Evolutionary conservation across 2,113 vertebrate genomes (phyloP).

Genomic region (Myotis davidii): DNA sequence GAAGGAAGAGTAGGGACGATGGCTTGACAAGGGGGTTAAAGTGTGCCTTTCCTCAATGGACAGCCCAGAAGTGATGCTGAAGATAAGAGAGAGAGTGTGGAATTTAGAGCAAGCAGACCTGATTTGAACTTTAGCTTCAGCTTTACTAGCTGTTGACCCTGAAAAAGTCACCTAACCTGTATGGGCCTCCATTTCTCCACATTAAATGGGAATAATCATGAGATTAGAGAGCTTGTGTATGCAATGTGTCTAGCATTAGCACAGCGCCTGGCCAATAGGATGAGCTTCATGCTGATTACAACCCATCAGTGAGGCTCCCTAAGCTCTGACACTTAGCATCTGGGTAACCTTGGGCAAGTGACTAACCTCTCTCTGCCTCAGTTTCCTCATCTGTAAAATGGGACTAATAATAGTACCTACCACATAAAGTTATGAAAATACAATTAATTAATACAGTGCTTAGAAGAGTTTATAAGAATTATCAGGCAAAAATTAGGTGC

Average conservation of each 20-base stretch:
- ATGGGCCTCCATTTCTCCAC: background rate
- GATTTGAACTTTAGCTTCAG: background rate
- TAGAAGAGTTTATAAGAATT: background rate
- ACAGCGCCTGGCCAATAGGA: background rate
- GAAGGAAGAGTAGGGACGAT: background rate
- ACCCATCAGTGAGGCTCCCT: background rate
- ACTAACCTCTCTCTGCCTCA: background rate
- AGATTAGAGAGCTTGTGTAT: background rate
- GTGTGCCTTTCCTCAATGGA: background rate
- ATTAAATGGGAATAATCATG: background rate
- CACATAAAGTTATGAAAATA: background rate
- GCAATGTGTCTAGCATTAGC: background rate
- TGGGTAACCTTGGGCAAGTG: background rate
- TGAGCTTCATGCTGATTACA: background rate
- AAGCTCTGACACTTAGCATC: background rate
- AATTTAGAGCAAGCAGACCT: background rate
- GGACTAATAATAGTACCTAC: background rate
- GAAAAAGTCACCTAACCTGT: background rate
- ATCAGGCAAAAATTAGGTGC: background rate
- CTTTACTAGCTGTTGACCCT: background rate
- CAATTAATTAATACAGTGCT: background rate
- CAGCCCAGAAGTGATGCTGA: background rate
- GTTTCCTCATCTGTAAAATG: background rate
- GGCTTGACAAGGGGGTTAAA: background rate
- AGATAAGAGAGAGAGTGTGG: background rate